These are phyloP conservation scores for Ariopsis seemanni DNA, from an alignment of 2,113 vertebrate species.

Conservation along the genomic window DNA sequence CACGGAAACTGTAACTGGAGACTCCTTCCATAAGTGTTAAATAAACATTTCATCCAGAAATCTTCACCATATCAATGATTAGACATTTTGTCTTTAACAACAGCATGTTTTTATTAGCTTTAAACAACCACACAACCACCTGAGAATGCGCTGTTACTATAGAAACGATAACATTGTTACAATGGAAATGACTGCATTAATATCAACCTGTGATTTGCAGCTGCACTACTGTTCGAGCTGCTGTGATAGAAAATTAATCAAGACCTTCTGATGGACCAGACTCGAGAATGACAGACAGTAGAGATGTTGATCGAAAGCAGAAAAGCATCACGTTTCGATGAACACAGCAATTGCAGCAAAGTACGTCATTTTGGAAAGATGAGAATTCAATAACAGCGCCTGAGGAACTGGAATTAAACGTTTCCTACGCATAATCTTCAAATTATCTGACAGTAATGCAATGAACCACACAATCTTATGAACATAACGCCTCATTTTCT, in stretches of 20 bases:
- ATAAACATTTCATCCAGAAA: not conserved
- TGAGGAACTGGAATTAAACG: slow-evolving; percentile 12
- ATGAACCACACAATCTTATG: slow-evolving; percentile 20
- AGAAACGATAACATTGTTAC: not conserved
- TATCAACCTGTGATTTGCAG: not conserved
- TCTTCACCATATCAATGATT: not conserved
- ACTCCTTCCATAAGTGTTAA: not conserved
- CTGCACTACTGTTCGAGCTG: not conserved
- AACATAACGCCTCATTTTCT: slow-evolving; percentile 15
- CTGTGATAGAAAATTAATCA: not conserved
- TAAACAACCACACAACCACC: not conserved
- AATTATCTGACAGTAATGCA: slow-evolving; percentile 7
- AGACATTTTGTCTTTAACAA: not conserved
- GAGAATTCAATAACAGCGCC: slow-evolving; percentile 6
- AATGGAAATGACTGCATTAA: not conserved
- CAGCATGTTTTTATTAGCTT: not conserved
- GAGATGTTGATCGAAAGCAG: not conserved
- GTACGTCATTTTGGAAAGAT: slow-evolving; percentile 12
- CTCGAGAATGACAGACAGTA: not conserved
- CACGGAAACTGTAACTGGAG: not conserved
- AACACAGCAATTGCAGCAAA: not conserved
- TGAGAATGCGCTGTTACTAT: not conserved
- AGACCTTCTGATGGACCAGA: not conserved
- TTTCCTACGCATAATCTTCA: not conserved
- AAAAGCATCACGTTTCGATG: not conserved